Base-by-base conservation (phyloP, 2,888 invertebrate species). In the Nephrocerus scutellatus region DNA sequence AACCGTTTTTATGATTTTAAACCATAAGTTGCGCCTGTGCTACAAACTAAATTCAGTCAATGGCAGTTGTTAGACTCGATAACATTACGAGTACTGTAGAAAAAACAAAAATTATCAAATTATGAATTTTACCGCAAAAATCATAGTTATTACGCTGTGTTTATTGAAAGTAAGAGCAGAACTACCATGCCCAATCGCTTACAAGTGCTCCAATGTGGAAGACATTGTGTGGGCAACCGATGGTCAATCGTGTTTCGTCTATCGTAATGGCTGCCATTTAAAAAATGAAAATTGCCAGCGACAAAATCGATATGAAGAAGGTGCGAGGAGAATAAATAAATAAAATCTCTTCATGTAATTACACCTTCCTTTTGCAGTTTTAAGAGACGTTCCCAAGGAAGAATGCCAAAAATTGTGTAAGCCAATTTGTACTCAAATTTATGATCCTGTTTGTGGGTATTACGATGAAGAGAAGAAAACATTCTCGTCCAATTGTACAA, bases 181-280 rank as follows among this genome's bases (percentile, higher is more conserved):
- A n/a, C n/a, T n/a, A n/a, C n/a, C n/a, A n/a, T n/a, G n/a, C n/a
- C n/a, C n/a, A n/a, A n/a, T n/a, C n/a, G n/a, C n/a, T n/a, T n/a
- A n/a, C n/a, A n/a, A 37, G 30, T 47, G 44, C 29, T 28, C 36
- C 6, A 14, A 32, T 26, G 5, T 18, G 13, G 41, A 44, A 18
- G 15, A 39, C 10, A 22, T 32, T n/a, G 41, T 43, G 4, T 47
- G 41, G 41, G 25, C 44, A 8, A 44, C 43, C 7, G 39, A 41
- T 32, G 34, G 28, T 14, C 16, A 15, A 5, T 18, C 6, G 3
- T 47, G 47, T 32, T 32, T 29, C 12, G 36, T 41, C 2, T 32
- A 16, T 12, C 34, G 39, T 15, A 47, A 45, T 30, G 18, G 10
- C 6, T 47, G 44, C 16, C 24, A 29, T 2, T 15, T 45, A 10